Conservation (phyloP, 2,113 vertebrate genomes). For the Polyodon spathula region DNA sequence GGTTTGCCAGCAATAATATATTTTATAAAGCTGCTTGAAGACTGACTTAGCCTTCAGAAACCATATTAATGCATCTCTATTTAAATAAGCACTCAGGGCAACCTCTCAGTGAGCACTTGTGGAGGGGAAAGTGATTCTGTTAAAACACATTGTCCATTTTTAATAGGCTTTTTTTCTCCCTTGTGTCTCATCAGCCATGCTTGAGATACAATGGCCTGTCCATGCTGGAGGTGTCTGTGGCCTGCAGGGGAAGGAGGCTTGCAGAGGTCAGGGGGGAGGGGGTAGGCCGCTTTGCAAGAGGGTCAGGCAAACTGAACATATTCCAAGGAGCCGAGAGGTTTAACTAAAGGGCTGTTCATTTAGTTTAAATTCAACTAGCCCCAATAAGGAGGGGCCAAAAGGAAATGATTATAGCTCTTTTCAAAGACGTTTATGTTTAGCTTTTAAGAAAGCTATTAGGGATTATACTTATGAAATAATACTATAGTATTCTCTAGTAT, state of each 20-base stretch:
- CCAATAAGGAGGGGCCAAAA: conserved; percentile 25
- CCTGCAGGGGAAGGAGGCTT: conserved; percentile 28
- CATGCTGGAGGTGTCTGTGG: conserved; percentile 31
- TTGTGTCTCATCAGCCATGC: conserved; percentile 26
- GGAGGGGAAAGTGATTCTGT: conserved; percentile 33
- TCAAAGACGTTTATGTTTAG: not conserved
- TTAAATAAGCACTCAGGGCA: conserved; percentile 37
- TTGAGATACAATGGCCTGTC: conserved; percentile 12
- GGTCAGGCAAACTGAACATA: conserved; percentile 15
- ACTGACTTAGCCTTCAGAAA: conserved; percentile 28
- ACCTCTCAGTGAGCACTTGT: conserved; percentile 25
- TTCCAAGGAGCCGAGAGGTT: conserved; percentile 19
- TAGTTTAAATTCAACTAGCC: conserved; percentile 38
- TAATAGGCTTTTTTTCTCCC: conserved; percentile 32
- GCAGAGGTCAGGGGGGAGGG: conserved; percentile 35
- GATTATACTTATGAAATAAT: no score
- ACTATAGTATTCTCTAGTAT: no score
- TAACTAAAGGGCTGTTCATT: conserved; percentile 19
- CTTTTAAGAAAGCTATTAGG: conserved; percentile 23
- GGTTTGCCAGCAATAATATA: conserved; percentile 14
- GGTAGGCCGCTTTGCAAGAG: no score
- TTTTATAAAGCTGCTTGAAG: conserved; percentile 21
- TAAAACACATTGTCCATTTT: conserved; percentile 35
- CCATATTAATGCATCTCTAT: conserved; percentile 34
- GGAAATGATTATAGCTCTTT: conserved; percentile 16